These are phyloP conservation scores for Chloropsis cyanopogon DNA, from an alignment of 2,113 vertebrate species.

Conservation along the genomic window DNA sequence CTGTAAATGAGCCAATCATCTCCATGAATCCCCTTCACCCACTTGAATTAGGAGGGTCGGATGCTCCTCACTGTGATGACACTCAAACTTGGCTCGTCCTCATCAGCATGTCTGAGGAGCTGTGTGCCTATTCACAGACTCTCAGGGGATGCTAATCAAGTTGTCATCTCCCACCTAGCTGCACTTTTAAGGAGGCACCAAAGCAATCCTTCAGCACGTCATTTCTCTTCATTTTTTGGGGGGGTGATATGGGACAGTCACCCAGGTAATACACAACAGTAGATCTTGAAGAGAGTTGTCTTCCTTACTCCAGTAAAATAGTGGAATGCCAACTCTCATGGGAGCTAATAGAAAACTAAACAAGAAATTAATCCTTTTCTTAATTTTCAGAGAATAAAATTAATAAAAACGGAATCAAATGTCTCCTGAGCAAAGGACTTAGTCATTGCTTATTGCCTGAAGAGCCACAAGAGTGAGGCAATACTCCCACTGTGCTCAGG, in stretches of 20 bases:
- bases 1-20: neutral
- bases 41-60: slow-evolving; percentile 13
- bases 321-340: neutral
- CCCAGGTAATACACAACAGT: neutral
- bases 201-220: neutral
- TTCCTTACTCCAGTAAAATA: neutral
- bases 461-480: neutral
- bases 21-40: neutral
- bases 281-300: neutral
- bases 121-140: neutral
- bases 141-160: slow-evolving; percentile 24
- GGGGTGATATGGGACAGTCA: neutral
- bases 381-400: neutral
- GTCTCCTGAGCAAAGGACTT: neutral
- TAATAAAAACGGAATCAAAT: neutral
- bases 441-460: neutral
- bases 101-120: neutral
- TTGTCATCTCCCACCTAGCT: neutral
- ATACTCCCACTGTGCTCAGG: neutral
- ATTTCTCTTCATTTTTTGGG: neutral
- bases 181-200: neutral
- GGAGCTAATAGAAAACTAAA: neutral
- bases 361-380: neutral
- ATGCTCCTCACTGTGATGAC: neutral
- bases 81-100: neutral